Conservation (phyloP, 2,113 vertebrate species). For the Lasiurus cinereus region DNA sequence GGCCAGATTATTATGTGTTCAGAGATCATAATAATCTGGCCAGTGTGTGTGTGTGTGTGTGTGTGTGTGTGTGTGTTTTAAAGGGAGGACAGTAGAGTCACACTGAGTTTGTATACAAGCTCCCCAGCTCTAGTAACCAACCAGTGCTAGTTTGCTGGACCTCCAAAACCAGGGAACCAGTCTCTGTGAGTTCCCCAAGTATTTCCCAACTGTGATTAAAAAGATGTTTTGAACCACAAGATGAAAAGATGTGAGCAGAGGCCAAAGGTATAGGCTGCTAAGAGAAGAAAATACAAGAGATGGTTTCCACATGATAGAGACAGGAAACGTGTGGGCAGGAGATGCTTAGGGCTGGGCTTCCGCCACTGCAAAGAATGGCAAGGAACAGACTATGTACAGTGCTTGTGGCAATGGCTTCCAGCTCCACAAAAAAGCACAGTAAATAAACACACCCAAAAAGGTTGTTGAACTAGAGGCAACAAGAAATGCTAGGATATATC, state of each 20-base stretch:
- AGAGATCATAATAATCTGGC: too few species aligned
- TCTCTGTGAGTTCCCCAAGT: constrained; percentile 3
- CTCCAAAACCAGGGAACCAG: constrained; percentile 25
- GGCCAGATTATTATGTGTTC: too few species aligned
- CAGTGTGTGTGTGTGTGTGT: too few species aligned
- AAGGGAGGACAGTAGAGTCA: not conserved
- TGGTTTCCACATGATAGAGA: constrained; percentile 59
- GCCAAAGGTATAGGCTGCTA: constrained; percentile 66
- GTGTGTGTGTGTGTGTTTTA: too few species aligned
- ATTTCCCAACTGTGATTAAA: constrained; percentile 70
- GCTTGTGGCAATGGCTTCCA: constrained; percentile 9
- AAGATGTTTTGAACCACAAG: constrained; percentile 71
- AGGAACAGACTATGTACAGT: not conserved
- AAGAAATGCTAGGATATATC: constrained; percentile 5
- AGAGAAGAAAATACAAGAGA: constrained; percentile 67
- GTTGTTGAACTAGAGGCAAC: not conserved
- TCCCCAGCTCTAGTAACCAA: not conserved
- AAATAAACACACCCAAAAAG: constrained; percentile 64
- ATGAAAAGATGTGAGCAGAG: constrained; percentile 75
- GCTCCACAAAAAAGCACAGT: constrained; percentile 53
- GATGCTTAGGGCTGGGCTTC: constrained; percentile 3
- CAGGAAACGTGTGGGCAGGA: constrained; percentile 77
- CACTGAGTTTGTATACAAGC: not conserved
- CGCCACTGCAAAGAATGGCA: constrained; percentile 49
- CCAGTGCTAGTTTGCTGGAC: not conserved